Evolutionary conservation across 2,113 vertebrate genomes (phyloP), one percentile per base, ranked within the genome.

Genomic region (Alouatta palliata): DNA sequence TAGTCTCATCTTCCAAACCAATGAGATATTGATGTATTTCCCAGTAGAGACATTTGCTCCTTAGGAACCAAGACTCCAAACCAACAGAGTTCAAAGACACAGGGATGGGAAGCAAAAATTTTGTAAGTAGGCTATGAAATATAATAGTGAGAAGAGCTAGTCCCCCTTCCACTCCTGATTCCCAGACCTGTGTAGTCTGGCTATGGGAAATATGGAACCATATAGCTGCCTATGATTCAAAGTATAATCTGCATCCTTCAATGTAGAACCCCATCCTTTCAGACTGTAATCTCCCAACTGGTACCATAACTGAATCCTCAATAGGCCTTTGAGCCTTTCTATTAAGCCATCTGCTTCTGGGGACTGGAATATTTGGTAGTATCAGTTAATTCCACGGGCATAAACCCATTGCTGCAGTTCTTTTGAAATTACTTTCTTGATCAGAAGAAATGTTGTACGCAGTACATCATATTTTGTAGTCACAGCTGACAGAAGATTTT

Each of bases 61-160:
- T 91, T 77, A 30, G 61, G 6, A 90, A 92, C 88, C 19, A 68
- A 88, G 85, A 45, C 85, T 82, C 49, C 45, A 96, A 90, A 94
- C 25, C 43, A 70, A 12, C n/a, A 73, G 54, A 61, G 14, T 35
- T 97, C 64, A 40, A 70, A 70, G 73, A 47, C 70, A 73, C 45
- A 80, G 47, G 52, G n/a, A 61, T 8, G 17, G 47, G 37, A 83
- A 90, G n/a, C 84, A 30, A 52, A 87, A 71, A 13, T 45, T 82
- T 43, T 84, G 1, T 71, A 43, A 75, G 25, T n/a, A 64, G 56
- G 8, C 66, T n/a, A 45, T 47, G 68, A 87, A 40, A 70, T 47
- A 25, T 40, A 85, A 17, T 8, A 30, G 32, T 27, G 43, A 58
- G 45, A 95, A 10, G 16, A 79, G 17, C 9, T 40, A 47, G 58